Percentiles rank a stretch among this genome's conserved stretches.
Conservation (phyloP, 2,888 invertebrate species). For the Amiota communis region DNA sequence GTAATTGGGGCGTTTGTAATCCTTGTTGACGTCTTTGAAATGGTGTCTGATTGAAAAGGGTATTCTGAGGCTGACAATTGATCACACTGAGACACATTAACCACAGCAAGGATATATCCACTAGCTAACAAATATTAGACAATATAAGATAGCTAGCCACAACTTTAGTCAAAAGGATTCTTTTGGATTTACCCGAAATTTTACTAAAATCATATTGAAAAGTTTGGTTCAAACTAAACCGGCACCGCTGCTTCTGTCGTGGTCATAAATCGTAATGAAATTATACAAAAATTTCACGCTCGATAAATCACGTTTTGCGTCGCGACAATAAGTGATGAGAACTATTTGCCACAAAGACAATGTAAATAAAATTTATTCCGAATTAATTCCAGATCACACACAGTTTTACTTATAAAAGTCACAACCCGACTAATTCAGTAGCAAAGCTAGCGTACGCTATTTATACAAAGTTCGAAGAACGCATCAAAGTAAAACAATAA, state of each 20-base stretch:
- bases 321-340: conserved; percentile 3
- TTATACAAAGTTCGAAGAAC: conserved; percentile 47
- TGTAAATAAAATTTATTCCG: conserved; percentile 17
- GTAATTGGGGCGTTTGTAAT: conserved; percentile 44
- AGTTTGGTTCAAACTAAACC: neutral
- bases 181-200: conserved; percentile 9
- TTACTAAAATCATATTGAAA: conserved; percentile 6
- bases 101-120: conserved; percentile 38
- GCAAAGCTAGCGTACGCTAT: conserved; percentile 47
- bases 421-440: conserved; percentile 63
- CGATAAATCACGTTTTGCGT: conserved; percentile 52
- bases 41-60: conserved; percentile 63
- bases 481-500: conserved; percentile 6
- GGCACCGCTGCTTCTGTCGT: conserved; percentile 9
- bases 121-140: conserved; percentile 10
- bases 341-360: conserved; percentile 4
- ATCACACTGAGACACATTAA: conserved; percentile 25
- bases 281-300: conserved; percentile 59
- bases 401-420: conserved; percentile 50
- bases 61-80: conserved; percentile 49
- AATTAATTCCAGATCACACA: conserved; percentile 29
- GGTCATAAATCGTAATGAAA: conserved; percentile 54
- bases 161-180: neutral
- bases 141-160: neutral
- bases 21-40: conserved; percentile 62